phyloP scores from a whole-genome alignment of 2,797 vertebrate genomes.

The Poeciliopsis presidionis region DNA sequence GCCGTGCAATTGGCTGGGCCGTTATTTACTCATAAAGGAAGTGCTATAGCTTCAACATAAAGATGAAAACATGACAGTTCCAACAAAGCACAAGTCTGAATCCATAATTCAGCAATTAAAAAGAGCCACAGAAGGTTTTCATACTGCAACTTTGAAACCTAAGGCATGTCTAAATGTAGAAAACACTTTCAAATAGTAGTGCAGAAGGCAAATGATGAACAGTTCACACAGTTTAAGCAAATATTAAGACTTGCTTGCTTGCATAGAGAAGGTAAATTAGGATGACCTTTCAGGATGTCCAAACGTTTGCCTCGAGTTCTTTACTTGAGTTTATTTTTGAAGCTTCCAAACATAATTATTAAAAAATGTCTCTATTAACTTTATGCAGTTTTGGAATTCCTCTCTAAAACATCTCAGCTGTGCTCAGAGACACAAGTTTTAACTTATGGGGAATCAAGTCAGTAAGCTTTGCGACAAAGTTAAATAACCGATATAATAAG shows the following conservation, averaged over 20 bases:
- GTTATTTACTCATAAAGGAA: not conserved
- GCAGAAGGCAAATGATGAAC: not conserved
- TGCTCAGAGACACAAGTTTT: constrained; percentile 1
- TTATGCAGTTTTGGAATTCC: not conserved
- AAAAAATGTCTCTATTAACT: not conserved
- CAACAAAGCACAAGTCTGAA: not conserved
- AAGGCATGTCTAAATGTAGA: not conserved
- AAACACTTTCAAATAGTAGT: not conserved
- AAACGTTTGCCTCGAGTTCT: not conserved
- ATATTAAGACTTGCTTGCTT: not conserved
- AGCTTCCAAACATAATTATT: not conserved
- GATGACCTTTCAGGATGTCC: not conserved
- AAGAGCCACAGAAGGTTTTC: not conserved
- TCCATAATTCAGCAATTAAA: not conserved
- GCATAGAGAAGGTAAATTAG: not conserved
- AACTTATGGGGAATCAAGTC: not conserved
- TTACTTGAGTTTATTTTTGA: not conserved
- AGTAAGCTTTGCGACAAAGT: not conserved
- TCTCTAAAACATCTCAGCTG: not conserved
- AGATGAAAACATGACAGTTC: not conserved
- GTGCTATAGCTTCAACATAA: not conserved
- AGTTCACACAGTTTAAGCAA: not conserved
- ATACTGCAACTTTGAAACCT: not conserved
- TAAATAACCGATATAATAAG: constrained; percentile 12
- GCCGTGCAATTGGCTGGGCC: not conserved